Conservation (phyloP, 2,113 vertebrate species). For the Microcebus lehilahytsara region DNA sequence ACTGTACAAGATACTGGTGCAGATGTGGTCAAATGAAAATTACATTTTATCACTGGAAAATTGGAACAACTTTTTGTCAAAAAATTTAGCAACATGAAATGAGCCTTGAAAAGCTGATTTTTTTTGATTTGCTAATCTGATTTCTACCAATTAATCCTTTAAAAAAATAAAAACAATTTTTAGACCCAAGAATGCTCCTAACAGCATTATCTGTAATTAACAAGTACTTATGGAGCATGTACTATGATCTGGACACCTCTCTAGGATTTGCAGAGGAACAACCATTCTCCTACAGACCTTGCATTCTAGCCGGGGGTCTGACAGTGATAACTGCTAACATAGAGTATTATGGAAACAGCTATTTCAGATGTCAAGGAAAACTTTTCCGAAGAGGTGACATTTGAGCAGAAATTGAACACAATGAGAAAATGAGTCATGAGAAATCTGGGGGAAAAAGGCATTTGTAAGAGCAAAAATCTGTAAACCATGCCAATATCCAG, state of each 20-base stretch:
- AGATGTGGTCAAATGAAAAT: neutral
- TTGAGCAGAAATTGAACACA: neutral
- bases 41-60: neutral
- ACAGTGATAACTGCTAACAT: neutral
- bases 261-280: neutral
- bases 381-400: neutral
- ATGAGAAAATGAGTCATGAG: neutral
- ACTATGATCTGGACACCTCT: no score
- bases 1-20: neutral
- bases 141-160: neutral
- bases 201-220: neutral
- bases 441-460: neutral
- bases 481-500: neutral
- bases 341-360: neutral
- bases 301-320: fast-evolving
- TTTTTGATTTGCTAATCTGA: neutral
- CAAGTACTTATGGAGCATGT: neutral
- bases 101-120: neutral
- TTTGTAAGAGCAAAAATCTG: neutral
- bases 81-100: neutral
- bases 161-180: neutral
- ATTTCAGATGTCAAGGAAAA: neutral
- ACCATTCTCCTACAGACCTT: neutral
- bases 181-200: neutral
- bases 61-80: neutral